A percentile compares a stretch with the other conserved stretches of the same genome.
Evolutionary conservation across 2,888 invertebrate genomes (phyloP).

Genomic region (Leucoptera coffeella): DNA sequence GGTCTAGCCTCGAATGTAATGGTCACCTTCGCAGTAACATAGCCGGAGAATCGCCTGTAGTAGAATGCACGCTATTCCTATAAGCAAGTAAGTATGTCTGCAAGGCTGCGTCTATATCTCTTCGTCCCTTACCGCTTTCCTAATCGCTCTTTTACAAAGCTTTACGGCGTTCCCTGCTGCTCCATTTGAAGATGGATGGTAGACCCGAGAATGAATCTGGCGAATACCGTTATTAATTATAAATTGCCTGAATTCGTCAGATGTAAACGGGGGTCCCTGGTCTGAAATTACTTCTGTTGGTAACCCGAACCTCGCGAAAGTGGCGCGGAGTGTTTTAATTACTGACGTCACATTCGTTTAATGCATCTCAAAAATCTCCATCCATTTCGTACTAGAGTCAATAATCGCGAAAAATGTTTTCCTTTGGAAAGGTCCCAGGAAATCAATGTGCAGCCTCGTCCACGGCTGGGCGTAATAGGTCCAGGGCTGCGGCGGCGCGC

Average conservation of each 20-base stretch:
- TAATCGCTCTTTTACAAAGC: not conserved
- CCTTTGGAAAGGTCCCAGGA: not conserved
- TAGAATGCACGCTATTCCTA: constrained; percentile 1
- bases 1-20: not conserved
- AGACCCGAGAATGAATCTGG: not conserved
- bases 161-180: not conserved
- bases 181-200: constrained; percentile 1
- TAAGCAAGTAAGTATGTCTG: no score
- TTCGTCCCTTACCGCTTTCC: no score
- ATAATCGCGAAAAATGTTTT: not conserved
- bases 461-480: not conserved
- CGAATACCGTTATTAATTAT: not conserved
- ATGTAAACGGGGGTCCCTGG: constrained; percentile 1
- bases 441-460: constrained; percentile 1
- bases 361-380: not conserved
- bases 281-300: not conserved
- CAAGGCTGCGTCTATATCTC: no score
- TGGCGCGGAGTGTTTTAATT: not conserved
- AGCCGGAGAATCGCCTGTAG: not conserved
- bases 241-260: not conserved
- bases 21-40: not conserved
- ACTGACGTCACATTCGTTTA: not conserved
- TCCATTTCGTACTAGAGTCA: not conserved
- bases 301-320: not conserved
- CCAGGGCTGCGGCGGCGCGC: not conserved